Conservation (phyloP, 1,140 invertebrate species). For the Atta cephalotes region DNA sequence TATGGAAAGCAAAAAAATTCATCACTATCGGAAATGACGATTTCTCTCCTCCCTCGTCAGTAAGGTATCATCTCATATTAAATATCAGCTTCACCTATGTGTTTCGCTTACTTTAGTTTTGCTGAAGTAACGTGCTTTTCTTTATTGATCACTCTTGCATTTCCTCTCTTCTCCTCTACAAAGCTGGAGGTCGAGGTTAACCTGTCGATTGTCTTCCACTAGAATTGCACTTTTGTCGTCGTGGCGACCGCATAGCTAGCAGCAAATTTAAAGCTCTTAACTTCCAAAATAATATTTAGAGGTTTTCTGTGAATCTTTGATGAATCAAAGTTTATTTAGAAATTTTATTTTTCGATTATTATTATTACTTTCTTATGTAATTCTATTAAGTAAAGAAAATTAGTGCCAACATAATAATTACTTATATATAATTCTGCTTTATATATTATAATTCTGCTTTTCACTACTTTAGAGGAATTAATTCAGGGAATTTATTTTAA, state of each 20-base stretch:
- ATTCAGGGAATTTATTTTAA: neutral
- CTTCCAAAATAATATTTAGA: neutral
- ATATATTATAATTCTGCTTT: neutral
- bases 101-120: slow-evolving; percentile 56
- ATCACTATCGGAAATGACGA: slow-evolving; percentile 45
- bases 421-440: neutral
- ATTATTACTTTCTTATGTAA: too few relatives aligned
- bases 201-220: slow-evolving; percentile 48
- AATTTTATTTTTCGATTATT: neutral
- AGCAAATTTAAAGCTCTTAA: neutral
- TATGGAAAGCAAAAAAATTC: slow-evolving; percentile 2
- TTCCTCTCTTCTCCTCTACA: slow-evolving; percentile 26
- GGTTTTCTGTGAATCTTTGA: neutral
- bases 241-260: neutral
- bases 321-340: slow-evolving; percentile 3
- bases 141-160: slow-evolving; percentile 70
- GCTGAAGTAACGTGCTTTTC: slow-evolving; percentile 74
- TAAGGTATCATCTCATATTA: slow-evolving; percentile 58
- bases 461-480: neutral
- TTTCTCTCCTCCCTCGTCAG: neutral
- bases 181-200: slow-evolving; percentile 72
- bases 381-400: neutral
- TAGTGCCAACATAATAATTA: neutral
- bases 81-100: slow-evolving; percentile 43
- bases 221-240: slow-evolving; percentile 27